These are phyloP conservation scores for Athetis lepigone DNA, from an alignment of 2,888 invertebrate genomes.

Conservation along the genomic window DNA sequence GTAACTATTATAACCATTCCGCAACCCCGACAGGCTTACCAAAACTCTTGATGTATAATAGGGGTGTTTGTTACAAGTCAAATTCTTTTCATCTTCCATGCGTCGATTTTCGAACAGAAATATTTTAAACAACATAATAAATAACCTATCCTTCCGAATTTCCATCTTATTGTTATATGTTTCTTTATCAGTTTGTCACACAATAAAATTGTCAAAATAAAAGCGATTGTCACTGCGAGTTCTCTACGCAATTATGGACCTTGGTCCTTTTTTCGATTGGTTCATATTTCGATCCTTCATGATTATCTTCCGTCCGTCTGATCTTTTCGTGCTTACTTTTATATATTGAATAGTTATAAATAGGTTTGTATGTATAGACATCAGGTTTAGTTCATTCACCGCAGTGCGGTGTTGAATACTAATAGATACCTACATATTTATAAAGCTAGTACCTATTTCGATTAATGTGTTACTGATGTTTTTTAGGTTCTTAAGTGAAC, in stretches of 20 bases:
- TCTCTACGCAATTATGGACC: too few relatives aligned
- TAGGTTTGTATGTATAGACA: conserved; percentile 58
- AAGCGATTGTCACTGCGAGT: too few relatives aligned
- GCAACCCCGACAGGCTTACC: too few relatives aligned
- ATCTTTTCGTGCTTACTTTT: conserved; percentile 11
- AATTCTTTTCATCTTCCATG: too few relatives aligned
- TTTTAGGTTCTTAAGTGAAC: too few relatives aligned
- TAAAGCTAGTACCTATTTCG: conserved; percentile 4
- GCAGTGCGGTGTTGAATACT: conserved; percentile 29
- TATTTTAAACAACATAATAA: not conserved
- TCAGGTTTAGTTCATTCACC: conserved; percentile 68
- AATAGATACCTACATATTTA: conserved; percentile 14
- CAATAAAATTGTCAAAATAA: too few relatives aligned
- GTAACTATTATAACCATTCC: too few relatives aligned
- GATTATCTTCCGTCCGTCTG: conserved; percentile 67
- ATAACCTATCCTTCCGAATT: not conserved
- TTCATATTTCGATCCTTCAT: conserved; percentile 27
- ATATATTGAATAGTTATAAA: conserved; percentile 63
- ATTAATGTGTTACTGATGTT: conserved; percentile 19
- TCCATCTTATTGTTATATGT: not conserved
- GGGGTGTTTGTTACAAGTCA: too few relatives aligned
- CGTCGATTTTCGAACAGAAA: not conserved
- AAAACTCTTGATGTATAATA: too few relatives aligned
- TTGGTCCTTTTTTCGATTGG: not conserved
- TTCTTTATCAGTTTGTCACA: conserved; percentile 1